phyloP scores from a whole-genome alignment of 2,797 vertebrate species.

The Oreortyx pictus region DNA sequence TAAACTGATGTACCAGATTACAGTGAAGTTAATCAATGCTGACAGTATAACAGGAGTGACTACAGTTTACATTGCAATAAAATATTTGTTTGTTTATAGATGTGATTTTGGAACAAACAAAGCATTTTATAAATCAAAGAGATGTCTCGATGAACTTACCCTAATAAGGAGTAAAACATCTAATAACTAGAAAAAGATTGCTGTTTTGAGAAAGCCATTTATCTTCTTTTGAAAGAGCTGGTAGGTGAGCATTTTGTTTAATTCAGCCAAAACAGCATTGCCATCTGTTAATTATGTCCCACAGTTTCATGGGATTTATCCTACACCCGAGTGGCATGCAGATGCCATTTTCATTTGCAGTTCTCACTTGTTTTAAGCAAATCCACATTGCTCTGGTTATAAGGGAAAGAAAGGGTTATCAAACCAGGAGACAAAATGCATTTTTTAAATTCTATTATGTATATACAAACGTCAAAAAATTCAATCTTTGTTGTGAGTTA shows the following conservation, averaged over 20 bases:
- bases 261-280: not conserved
- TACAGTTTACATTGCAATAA: constrained; percentile 35
- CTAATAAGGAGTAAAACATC: not conserved
- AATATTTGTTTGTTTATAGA: constrained; percentile 58
- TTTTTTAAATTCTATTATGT: not conserved
- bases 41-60: constrained; percentile 35
- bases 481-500: not conserved
- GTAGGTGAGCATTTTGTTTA: not conserved
- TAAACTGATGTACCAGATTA: constrained; percentile 40
- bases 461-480: not conserved
- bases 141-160: not conserved
- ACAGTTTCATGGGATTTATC: not conserved
- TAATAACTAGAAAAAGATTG: not conserved
- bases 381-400: not conserved
- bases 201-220: not conserved
- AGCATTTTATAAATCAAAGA: constrained; percentile 24
- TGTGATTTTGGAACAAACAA: constrained; percentile 36
- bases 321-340: not conserved
- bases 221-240: not conserved
- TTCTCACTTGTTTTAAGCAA: not conserved
- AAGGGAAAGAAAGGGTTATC: not conserved
- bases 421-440: not conserved
- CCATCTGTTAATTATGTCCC: not conserved
- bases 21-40: constrained; percentile 29
- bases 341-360: not conserved